Evolutionary conservation across 2,888 invertebrate genomes (phyloP), one percentile per base, ranked within the genome.

Genomic region (Phyllotreta cruciferae): DNA sequence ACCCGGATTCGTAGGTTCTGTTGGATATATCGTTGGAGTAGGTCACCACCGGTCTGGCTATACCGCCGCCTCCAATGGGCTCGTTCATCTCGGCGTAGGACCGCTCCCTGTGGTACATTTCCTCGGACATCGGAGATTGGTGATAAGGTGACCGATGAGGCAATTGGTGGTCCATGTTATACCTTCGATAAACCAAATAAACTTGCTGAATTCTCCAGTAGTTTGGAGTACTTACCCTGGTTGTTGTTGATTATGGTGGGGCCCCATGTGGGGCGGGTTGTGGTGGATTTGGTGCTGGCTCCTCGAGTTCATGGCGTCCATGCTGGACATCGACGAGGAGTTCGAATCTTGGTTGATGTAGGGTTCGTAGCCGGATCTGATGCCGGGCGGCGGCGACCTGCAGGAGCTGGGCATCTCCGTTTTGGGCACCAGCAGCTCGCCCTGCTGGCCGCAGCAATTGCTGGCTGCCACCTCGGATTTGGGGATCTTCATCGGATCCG

Each of bases 261-360:
- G 66, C 5, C 67, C 65, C 67, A 14, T 80, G 78, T 35, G 79
- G 74, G 60, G 47, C n/a, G 60, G 39, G 37, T 34, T 55, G 70
- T 73, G 77, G 71, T 84, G 84, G 42, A 82, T 77, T 41, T 82
- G 82, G 66, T 83, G 84, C 68, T 81, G 83, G 63, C 79, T 78
- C 60, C 81, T 73, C 1, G 81, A 76, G 55, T 79, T 79, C 74
- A 82, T 80, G n/a, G 88, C 85, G 77, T 91, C 91, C 87, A 90
- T 89, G 75, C 88, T 88, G 4, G 86, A 87, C 83, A 87, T 83
- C 37, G 87, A 87, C 2, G 87, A 91, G 71, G 87, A 87, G 73
- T 87, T 88, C 66, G 91, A 90, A 82, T 91, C 91, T 83, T 87
- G 87, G 74, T 85, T 87, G 71, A 86, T 77, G 75, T 87, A 87